Evolutionary conservation across 2,113 vertebrate species (phyloP), one percentile per base, ranked within the genome.

Genomic region (Oreochromis niloticus): DNA sequence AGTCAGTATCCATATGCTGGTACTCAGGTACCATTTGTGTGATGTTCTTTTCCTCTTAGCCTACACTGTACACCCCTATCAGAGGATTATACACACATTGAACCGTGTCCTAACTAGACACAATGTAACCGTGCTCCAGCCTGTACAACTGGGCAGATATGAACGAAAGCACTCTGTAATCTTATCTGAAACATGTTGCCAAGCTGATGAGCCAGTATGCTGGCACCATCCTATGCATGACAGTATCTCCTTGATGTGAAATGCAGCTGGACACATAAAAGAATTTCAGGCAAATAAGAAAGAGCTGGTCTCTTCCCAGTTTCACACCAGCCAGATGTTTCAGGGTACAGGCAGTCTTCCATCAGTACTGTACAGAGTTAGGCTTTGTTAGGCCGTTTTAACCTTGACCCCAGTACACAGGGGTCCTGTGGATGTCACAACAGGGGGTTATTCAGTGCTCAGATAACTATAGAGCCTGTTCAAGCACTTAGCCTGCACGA

Each of bases 21-120:
- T 95, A 95, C 94, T 95, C 93, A 93, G 80, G 27, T 55, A 3
- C 54, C 78, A 34, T 85, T 90, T 85, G 85, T 94, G 89, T 95
- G 89, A 93, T 90, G 88, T 92, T 87, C 82, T 80, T 80, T 88
- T 36, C 17, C 46, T 88, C 92, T 93, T 85, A 87, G 90, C 87
- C 85, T 81, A 83, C 86, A 91, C 73, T 93, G 83, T 90, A 24
- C 30, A 54, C 94, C 92, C 93, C 91, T 90, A 95, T 94, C 52
- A 57, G 46, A 87, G 86, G 87, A 92, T 91, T 89, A 90, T 12
- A 91, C 84, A 85, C 48, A 88, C 87, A 89, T 81, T 61, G 82
- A 90, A 66, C 86, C 84, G 1, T 87, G 59, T 79, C 78, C n/a
- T 71, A 88, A 90, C 87, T 61, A 91, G 93, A 94, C 89, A 92